Evolutionary conservation across 2,113 vertebrate species (phyloP).

Genomic region (Xerus inauris): DNA sequence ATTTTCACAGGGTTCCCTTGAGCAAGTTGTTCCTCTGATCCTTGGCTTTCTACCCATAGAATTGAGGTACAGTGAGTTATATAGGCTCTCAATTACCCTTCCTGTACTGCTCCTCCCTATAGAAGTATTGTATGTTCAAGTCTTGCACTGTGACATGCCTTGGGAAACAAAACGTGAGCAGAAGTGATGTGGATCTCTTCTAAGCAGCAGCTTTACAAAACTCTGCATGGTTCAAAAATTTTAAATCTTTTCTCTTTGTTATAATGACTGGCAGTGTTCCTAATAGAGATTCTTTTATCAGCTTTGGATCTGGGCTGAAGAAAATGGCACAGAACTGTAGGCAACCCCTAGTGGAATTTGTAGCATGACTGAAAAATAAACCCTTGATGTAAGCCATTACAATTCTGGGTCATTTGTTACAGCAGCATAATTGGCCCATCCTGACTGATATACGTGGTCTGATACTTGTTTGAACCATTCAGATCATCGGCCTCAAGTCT

Average conservation of each 20-base stretch:
- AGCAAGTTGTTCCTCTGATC: neutral
- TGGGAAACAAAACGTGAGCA: neutral
- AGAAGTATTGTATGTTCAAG: neutral
- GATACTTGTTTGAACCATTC: neutral
- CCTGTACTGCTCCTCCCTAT: fast-evolving
- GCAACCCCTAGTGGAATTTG: neutral
- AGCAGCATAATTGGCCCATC: neutral
- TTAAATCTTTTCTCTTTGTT: neutral
- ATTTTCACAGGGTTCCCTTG: neutral
- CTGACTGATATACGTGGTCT: neutral
- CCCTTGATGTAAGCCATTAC: neutral
- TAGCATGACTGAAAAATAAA: neutral
- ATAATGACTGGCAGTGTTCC: neutral
- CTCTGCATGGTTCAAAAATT: neutral
- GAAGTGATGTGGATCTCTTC: neutral
- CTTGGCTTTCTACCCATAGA: neutral
- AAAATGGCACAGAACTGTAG: neutral
- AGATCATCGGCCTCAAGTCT: neutral
- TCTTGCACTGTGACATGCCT: neutral
- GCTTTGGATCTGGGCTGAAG: neutral
- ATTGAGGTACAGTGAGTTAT: neutral
- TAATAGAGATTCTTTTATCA: neutral
- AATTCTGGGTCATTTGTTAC: slow-evolving; percentile 41
- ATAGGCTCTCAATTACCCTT: neutral
- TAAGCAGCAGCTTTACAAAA: neutral